Conservation (phyloP, 2,888 invertebrate species). For the Hydroisotoma schaefferi region DNA sequence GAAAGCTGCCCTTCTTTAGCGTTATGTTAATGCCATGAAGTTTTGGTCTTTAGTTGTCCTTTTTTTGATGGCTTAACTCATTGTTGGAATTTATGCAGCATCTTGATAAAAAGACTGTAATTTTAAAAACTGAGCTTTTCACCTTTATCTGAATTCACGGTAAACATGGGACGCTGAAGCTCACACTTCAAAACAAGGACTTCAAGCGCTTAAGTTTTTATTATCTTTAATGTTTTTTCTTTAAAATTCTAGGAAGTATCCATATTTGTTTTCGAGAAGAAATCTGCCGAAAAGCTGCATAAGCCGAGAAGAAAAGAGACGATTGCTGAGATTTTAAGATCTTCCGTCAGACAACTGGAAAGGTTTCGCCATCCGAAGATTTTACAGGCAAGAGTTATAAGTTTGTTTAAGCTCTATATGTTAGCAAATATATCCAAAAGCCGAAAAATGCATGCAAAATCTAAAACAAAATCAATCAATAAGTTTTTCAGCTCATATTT, state of each 20-base stretch:
- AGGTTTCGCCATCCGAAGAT: conserved; percentile 81
- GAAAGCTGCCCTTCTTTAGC: no score
- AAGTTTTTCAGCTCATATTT: no score
- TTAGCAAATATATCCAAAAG: no score
- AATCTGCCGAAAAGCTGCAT: conserved; percentile 84
- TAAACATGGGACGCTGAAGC: no score
- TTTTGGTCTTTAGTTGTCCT: no score
- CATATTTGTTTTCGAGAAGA: conserved; percentile 89
- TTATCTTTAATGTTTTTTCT: conserved; percentile 8
- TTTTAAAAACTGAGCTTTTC: neutral
- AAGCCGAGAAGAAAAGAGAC: conserved; percentile 87
- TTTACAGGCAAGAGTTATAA: conserved; percentile 56
- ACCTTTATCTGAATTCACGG: no score
- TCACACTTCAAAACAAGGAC: neutral
- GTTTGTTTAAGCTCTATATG: no score
- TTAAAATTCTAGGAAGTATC: conserved; percentile 74
- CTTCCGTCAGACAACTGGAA: conserved; percentile 74
- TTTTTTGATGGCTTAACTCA: no score
- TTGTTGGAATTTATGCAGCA: no score
- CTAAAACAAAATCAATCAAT: no score
- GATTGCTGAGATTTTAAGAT: conserved; percentile 80
- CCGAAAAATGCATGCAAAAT: no score
- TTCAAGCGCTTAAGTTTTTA: neutral
- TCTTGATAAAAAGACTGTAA: neutral
- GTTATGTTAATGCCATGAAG: no score